phyloP scores from a whole-genome alignment of 2,113 vertebrate genomes.

The Opisthocomus hoazin region DNA sequence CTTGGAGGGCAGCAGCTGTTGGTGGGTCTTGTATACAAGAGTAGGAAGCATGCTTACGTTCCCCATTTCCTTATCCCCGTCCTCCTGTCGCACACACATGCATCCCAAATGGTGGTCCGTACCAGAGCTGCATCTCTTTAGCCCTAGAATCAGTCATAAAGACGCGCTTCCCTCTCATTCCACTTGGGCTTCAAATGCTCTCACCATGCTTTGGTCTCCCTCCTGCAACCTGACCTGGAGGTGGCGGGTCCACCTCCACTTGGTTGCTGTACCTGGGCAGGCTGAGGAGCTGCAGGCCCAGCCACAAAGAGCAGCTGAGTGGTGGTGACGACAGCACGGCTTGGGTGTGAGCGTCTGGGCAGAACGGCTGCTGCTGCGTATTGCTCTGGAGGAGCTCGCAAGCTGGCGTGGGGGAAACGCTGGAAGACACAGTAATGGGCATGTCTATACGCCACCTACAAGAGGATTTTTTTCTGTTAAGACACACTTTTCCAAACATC shows the following conservation, averaged over 20 bases:
- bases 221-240: neutral
- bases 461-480: neutral
- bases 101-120: neutral
- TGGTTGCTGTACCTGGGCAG: neutral
- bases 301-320: neutral
- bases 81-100: neutral
- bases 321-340: neutral
- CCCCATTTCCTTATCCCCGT: neutral
- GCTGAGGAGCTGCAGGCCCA: neutral
- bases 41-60: neutral
- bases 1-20: neutral
- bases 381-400: neutral
- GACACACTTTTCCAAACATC: neutral
- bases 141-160: neutral
- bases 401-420: neutral
- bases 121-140: neutral
- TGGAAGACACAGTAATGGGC: neutral
- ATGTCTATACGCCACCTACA: neutral
- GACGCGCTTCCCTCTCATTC: rapidly evolving
- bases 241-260: rapidly evolving
- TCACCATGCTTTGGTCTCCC: neutral
- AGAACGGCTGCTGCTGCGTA: rapidly evolving
- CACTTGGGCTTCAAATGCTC: neutral
- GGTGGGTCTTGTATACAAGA: rapidly evolving
- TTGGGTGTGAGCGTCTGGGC: neutral